These are phyloP conservation scores for Montipora cactus DNA, from an alignment of 64 coral and sea anemone species.

Conservation along the genomic window DNA sequence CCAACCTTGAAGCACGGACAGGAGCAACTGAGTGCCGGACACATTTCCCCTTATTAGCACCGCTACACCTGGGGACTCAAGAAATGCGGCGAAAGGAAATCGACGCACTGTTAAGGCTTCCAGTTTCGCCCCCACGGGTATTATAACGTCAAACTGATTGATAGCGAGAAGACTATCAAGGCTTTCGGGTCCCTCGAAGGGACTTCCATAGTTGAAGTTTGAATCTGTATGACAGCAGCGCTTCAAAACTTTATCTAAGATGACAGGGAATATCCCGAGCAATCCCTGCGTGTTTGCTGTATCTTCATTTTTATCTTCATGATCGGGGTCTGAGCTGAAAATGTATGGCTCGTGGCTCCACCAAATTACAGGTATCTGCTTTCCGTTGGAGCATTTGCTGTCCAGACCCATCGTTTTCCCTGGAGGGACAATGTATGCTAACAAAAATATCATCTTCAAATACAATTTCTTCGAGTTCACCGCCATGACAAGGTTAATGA, in stretches of 20 bases:
- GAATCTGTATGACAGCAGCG: slow-evolving; percentile 57
- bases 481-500: background rate
- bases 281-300: background rate
- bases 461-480: background rate
- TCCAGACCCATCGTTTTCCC: slow-evolving; percentile 13
- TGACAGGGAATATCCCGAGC: slow-evolving; percentile 71
- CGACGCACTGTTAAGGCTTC: slow-evolving; percentile 43
- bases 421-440: background rate
- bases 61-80: slow-evolving; percentile 84
- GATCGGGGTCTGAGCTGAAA: slow-evolving; percentile 14
- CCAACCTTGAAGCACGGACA: slow-evolving; percentile 91
- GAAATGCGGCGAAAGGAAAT: slow-evolving; percentile 66
- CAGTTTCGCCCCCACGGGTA: slow-evolving; percentile 56
- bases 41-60: slow-evolving; percentile 78
- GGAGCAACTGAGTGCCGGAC: slow-evolving; percentile 80
- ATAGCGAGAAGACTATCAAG: slow-evolving; percentile 47
- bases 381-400: slow-evolving; percentile 33
- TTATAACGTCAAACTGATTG: slow-evolving; percentile 71
- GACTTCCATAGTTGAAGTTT: slow-evolving; percentile 38
- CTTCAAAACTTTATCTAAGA: slow-evolving; percentile 51
- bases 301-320: background rate
- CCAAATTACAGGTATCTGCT: slow-evolving; percentile 55
- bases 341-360: slow-evolving; percentile 82
- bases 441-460: slow-evolving; percentile 1
- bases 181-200: slow-evolving; percentile 31